Conservation (phyloP, 2,888 invertebrate genomes). For the Esperia sulphurella region DNA sequence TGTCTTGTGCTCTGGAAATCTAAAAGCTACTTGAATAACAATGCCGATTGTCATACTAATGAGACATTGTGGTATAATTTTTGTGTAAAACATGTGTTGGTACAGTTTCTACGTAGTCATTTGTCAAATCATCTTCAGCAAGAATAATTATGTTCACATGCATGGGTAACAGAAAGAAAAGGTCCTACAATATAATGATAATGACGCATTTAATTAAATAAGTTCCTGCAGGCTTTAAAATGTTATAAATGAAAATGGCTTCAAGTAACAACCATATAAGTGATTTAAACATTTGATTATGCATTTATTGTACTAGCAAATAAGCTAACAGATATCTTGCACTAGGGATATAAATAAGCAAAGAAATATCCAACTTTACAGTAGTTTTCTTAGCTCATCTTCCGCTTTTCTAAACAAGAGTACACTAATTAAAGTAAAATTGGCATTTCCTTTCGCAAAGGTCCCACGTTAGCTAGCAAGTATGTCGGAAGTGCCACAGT, state of each 20-base stretch:
- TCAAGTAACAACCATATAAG: too few relatives aligned
- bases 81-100: conserved; percentile 31
- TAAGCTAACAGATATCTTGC: too few relatives aligned
- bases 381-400: conserved; percentile 15
- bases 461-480: conserved; percentile 36
- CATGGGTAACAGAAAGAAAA: not conserved
- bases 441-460: conserved; percentile 39
- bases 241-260: too few relatives aligned
- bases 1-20: conserved; percentile 16
- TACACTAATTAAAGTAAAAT: conserved; percentile 36
- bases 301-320: too few relatives aligned
- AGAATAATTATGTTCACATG: not conserved
- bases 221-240: too few relatives aligned
- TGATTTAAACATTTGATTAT: too few relatives aligned
- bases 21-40: conserved; percentile 27
- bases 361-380: not conserved
- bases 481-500: conserved; percentile 42
- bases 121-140: not conserved
- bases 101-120: conserved; percentile 8
- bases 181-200: not conserved
- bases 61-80: conserved; percentile 32
- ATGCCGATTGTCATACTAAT: conserved; percentile 39
- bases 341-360: not conserved
- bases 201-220: not conserved
- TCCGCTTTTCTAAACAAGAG: conserved; percentile 39